Evolutionary conservation across 2,888 invertebrate species (phyloP), one percentile per base, ranked within the genome.

Genomic region (Stictocephala bisonia): DNA sequence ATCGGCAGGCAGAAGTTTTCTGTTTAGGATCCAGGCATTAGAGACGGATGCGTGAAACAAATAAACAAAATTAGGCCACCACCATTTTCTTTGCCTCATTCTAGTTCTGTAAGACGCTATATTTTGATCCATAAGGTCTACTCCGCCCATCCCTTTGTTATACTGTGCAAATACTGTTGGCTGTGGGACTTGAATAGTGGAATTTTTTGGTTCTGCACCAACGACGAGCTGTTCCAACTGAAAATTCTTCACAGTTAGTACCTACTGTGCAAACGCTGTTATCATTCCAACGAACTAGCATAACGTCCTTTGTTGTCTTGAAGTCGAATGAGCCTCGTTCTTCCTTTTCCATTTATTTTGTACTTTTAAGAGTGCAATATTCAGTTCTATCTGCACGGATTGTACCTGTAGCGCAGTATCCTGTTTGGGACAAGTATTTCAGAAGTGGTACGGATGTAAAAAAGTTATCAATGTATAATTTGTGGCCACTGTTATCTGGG

Each of bases 381-480:
- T 67, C 67, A 18, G 27, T 27, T 48, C 48, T 44, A 20, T 44
- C 24, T 48, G 22, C 44, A 26, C 18, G 22, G 7, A 67, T 48
- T 15, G 44, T 67, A 18, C 48, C 67, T 48, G 48, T 48, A 24
- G 48, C 67, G 48, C 67, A 41, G 26, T 26, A 26, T n/a, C 67
- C 44, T 24, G n/a, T 1, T 48, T 48, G 9, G 9, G 13, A 7
- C 2, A 15, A 15, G 50, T 15, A 9, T 11, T 11, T 48, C 27
- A 41, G 11, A 13, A 48, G 27, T 2, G 22, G 67, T n/a, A 68
- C 50, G 13, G 68, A 50, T 1, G 68, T 68, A 20, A 68, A 68
- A 48, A 20, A 68, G 20, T 50, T 50, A 26, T 50, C 50, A 18
- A 68, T 67, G n/a, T 11, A 26, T 20, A 67, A 27, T 26, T 67